A percentile compares a stretch with the other conserved stretches of the same genome.
phyloP scores from a whole-genome alignment of 1,140 invertebrate genomes.

The Periplaneta americana region DNA sequence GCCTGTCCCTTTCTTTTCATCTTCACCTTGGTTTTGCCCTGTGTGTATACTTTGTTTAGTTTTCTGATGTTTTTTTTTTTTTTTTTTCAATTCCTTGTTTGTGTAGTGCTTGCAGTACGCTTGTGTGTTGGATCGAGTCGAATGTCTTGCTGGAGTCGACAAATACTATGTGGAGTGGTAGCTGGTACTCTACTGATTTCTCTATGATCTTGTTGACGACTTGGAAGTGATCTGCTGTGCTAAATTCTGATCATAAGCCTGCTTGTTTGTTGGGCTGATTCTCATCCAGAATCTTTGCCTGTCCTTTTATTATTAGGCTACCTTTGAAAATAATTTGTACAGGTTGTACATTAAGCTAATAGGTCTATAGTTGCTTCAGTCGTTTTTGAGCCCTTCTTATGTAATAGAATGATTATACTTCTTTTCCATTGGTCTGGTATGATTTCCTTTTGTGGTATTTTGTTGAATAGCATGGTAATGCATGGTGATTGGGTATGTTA shows the following conservation, averaged over 20 bases:
- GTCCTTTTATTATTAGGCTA: no score
- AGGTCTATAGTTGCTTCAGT: not conserved
- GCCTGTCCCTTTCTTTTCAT: not conserved
- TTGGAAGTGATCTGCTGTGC: not conserved
- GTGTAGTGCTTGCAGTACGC: not conserved
- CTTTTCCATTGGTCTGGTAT: slow-evolving; percentile 7
- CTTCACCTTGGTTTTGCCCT: not conserved
- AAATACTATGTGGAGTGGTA: not conserved
- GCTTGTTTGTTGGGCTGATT: no score
- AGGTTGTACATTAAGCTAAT: not conserved
- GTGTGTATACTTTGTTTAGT: not conserved
- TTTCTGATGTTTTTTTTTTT: not conserved
- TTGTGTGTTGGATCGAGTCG: not conserved
- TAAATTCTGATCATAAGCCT: not conserved
- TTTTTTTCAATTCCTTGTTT: not conserved
- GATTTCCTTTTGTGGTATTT: not conserved
- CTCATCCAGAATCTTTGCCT: no score
- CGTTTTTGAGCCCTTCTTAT: slow-evolving; percentile 2
- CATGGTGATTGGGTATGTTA: not conserved
- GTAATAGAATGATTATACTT: not conserved
- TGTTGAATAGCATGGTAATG: not conserved
- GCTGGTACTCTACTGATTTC: not conserved
- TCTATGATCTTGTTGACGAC: slow-evolving; percentile 5
- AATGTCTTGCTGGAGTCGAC: no score
- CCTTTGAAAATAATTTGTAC: not conserved